Conservation (phyloP, 2,888 invertebrate genomes). For the Conus canariensis region DNA sequence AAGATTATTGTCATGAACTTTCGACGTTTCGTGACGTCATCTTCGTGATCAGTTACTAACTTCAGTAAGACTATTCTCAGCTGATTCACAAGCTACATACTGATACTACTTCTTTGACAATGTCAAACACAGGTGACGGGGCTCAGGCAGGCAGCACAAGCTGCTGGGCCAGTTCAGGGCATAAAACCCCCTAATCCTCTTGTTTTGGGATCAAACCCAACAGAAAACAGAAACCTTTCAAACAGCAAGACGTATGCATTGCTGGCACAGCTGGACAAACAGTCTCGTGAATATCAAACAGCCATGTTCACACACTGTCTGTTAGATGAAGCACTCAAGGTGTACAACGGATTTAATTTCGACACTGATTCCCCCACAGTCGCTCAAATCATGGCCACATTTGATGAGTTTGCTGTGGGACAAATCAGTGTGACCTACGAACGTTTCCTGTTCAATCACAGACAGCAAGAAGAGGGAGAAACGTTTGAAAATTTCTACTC, state of each 20-base stretch:
- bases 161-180: background rate
- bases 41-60: background rate
- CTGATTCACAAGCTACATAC: background rate
- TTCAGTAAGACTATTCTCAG: background rate
- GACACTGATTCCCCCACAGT: background rate
- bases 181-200: no score
- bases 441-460: slow-evolving; percentile 26
- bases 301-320: background rate
- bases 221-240: background rate
- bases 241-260: background rate
- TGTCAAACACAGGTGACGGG: background rate
- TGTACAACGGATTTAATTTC: background rate
- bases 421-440: background rate
- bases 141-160: background rate
- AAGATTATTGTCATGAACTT: background rate
- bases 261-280: background rate
- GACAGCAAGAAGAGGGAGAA: slow-evolving; percentile 34
- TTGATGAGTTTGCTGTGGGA: background rate
- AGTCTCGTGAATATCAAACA: background rate
- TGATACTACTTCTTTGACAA: background rate
- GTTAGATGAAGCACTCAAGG: background rate
- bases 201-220: no score
- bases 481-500: slow-evolving; percentile 26
- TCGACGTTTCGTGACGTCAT: background rate
- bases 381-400: background rate